phyloP scores from a whole-genome alignment of 2,113 vertebrate species.

The Anas platyrhynchos region DNA sequence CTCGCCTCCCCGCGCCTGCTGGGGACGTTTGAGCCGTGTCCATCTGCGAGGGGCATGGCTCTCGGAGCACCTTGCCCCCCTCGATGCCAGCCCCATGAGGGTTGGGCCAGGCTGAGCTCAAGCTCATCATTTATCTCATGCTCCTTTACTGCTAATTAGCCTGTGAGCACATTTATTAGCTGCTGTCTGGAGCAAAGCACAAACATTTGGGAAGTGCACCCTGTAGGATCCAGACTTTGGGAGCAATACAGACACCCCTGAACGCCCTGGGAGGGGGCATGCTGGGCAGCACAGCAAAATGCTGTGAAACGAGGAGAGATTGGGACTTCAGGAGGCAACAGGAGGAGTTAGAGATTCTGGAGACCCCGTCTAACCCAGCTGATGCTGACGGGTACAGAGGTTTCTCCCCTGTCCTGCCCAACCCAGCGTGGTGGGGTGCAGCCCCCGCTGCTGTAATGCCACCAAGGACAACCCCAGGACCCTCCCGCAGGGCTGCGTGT shows the following conservation, averaged over 20 bases:
- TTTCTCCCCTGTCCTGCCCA: neutral
- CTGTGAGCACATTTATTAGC: neutral
- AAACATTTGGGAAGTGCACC: neutral
- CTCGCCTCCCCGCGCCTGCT: neutral
- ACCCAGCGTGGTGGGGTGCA: no score
- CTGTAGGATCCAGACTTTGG: neutral
- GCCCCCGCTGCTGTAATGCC: neutral
- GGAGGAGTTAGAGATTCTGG: neutral
- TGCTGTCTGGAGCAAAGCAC: neutral
- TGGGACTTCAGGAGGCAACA: neutral
- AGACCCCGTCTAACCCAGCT: neutral
- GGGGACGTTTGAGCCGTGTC: neutral
- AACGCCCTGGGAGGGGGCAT: fast-evolving
- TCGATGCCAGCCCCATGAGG: neutral
- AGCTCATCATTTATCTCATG: neutral
- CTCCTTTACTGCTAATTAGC: neutral
- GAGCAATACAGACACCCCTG: fast-evolving
- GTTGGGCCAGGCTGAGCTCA: neutral
- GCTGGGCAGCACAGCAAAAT: neutral
- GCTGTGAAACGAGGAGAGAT: neutral
- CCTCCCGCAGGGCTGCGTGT: fast-evolving
- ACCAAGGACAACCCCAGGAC: neutral
- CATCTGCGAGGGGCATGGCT: neutral
- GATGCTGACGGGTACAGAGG: neutral
- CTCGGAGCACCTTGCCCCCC: neutral